These are phyloP conservation scores for Ceratosolen fusciceps DNA, from an alignment of 1,140 invertebrate species.

Conservation along the genomic window DNA sequence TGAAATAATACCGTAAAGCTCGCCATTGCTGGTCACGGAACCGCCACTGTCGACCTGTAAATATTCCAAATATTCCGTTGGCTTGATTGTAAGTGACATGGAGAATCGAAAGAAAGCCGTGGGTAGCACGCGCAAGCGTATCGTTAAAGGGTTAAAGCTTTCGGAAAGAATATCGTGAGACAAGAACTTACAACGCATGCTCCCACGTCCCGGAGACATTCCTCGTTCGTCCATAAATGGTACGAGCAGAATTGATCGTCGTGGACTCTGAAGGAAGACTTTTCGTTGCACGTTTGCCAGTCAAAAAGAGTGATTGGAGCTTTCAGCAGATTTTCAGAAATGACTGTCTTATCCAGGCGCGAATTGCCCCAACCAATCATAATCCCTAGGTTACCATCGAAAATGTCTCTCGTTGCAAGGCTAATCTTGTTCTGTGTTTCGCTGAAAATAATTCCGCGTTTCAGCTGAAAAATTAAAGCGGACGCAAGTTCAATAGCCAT, in stretches of 20 bases:
- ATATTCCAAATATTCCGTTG: background rate
- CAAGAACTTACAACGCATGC: too few species aligned
- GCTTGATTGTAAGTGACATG: too few species aligned
- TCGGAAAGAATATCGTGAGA: too few species aligned
- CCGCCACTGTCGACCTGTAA: background rate
- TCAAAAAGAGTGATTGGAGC: background rate
- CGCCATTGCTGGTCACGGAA: background rate
- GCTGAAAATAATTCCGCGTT: background rate
- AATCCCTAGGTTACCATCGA: background rate
- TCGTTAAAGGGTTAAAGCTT: too few species aligned
- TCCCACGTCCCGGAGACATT: too few species aligned
- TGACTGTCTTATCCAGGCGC: fast-evolving
- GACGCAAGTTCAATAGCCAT: too few species aligned
- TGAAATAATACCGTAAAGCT: background rate
- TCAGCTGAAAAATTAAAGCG: background rate
- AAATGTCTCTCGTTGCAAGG: background rate
- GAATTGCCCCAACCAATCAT: background rate
- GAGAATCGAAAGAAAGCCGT: too few species aligned
- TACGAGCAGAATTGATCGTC: background rate
- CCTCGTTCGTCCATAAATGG: background rate
- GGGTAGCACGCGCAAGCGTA: too few species aligned
- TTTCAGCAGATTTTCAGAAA: background rate
- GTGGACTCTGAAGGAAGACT: background rate
- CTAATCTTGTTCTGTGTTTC: background rate
- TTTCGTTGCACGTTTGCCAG: background rate